Conservation (phyloP, 1,140 invertebrate species). For the Fragariocoptes setiger region DNA sequence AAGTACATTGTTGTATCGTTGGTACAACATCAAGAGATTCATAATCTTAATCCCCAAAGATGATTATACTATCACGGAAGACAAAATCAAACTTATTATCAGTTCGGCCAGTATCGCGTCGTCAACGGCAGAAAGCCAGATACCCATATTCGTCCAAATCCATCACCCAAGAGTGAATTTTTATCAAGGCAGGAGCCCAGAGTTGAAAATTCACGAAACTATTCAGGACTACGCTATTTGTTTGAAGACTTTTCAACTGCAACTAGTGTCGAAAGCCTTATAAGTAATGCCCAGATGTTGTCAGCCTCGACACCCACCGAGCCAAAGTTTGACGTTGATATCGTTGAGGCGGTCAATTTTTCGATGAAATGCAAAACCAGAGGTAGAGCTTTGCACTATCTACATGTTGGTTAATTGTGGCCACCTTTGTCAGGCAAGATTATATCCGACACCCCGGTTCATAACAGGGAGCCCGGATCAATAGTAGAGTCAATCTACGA, state of each 20-base stretch:
- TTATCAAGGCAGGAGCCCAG: slow-evolving; percentile 42
- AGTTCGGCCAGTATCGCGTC: slow-evolving; percentile 50
- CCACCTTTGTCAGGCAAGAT: slow-evolving; percentile 46
- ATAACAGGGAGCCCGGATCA: too few species aligned
- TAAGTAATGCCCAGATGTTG: slow-evolving; percentile 35
- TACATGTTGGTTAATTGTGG: slow-evolving; percentile 56
- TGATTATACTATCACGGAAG: slow-evolving; percentile 33
- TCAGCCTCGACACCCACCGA: slow-evolving; percentile 11
- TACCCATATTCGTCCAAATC: slow-evolving; percentile 59
- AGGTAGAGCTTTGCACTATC: slow-evolving; percentile 23
- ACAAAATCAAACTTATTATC: slow-evolving; percentile 43
- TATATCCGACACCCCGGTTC: slow-evolving; percentile 30
- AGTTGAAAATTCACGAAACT: slow-evolving; percentile 22
- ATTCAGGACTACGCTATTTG: slow-evolving; percentile 49
- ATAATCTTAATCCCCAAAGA: slow-evolving; percentile 32
- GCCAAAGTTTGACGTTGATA: background rate
- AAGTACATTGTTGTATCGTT: slow-evolving; percentile 19
- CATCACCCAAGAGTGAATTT: slow-evolving; percentile 41
- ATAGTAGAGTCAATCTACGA: too few species aligned
- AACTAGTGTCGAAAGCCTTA: slow-evolving; percentile 47
- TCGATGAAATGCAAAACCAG: background rate
- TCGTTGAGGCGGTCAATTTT: background rate
- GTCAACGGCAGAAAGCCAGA: slow-evolving; percentile 39
- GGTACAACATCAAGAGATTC: slow-evolving; percentile 51
- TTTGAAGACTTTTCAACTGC: slow-evolving; percentile 52